phyloP scores from a whole-genome alignment of 30 jellyfish, hydroid and myxozoan species.

The Chrysaora quinquecirrha region DNA sequence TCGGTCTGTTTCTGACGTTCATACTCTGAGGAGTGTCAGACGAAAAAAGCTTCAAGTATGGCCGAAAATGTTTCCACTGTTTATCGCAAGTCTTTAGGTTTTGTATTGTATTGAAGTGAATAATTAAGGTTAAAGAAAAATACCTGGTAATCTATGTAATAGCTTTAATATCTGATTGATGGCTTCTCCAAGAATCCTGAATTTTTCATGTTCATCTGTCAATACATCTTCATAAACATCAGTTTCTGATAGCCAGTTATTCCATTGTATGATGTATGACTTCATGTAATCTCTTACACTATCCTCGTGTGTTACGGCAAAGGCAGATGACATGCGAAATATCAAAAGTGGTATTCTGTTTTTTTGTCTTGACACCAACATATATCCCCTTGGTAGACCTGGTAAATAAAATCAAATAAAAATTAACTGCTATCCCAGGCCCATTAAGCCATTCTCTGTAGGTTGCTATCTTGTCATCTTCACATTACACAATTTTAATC shows the following conservation, averaged over 20 bases:
- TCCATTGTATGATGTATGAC: conserved; percentile 65
- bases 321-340: conserved; percentile 61
- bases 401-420: background rate
- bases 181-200: conserved; percentile 29
- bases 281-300: conserved; percentile 28
- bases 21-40: too few relatives aligned
- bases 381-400: conserved; percentile 81
- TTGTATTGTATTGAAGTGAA: too few relatives aligned
- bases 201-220: background rate
- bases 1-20: too few relatives aligned
- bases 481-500: too few relatives aligned
- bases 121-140: too few relatives aligned
- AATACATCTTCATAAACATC: background rate
- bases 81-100: too few relatives aligned
- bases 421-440: background rate
- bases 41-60: too few relatives aligned
- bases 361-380: conserved; percentile 51
- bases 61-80: too few relatives aligned
- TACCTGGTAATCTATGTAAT: conserved; percentile 41
- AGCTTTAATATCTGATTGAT: conserved; percentile 19
- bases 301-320: conserved; percentile 73
- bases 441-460: too few relatives aligned
- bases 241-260: conserved; percentile 28
- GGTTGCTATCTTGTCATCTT: too few relatives aligned
- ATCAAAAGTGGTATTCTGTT: conserved; percentile 73